These are phyloP conservation scores for Cantharis rufa DNA, from an alignment of 2,888 invertebrate genomes.

Conservation along the genomic window DNA sequence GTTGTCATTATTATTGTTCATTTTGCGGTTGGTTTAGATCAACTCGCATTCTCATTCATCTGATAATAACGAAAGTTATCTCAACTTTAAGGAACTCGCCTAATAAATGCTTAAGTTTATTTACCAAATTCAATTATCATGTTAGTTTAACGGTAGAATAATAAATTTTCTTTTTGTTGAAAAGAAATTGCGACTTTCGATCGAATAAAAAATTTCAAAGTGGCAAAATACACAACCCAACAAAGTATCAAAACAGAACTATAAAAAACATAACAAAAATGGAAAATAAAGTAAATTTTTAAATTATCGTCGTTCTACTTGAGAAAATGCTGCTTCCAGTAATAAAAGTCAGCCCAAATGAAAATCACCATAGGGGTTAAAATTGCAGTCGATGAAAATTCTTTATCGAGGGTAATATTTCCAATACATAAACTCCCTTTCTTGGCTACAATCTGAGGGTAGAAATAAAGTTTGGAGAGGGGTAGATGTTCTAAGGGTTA, in stretches of 20 bases:
- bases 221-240: slow-evolving; percentile 5
- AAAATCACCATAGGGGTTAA: slow-evolving; percentile 1
- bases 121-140: not conserved
- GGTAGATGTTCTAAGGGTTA: slow-evolving; percentile 25
- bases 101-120: slow-evolving; percentile 7
- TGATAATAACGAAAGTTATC: slow-evolving; percentile 19
- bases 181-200: not conserved
- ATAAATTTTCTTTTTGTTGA: not conserved
- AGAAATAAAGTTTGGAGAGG: slow-evolving; percentile 23
- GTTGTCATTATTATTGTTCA: slow-evolving; percentile 37
- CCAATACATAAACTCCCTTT: slow-evolving; percentile 54
- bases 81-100: slow-evolving; percentile 23
- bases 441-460: slow-evolving; percentile 43
- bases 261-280: slow-evolving; percentile 26
- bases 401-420: slow-evolving; percentile 52
- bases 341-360: slow-evolving; percentile 3
- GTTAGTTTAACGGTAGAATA: not conserved
- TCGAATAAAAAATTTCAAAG: not conserved
- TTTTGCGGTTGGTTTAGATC: slow-evolving; percentile 32
- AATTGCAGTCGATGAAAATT: slow-evolving; percentile 13
- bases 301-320: slow-evolving; percentile 43
- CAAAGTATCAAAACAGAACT: slow-evolving; percentile 16
- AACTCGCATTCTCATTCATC: slow-evolving; percentile 8
- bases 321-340: slow-evolving; percentile 34
- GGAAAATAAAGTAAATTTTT: slow-evolving; percentile 40